phyloP scores from a whole-genome alignment of 2,113 vertebrate species.

The Nerophis ophidion region DNA sequence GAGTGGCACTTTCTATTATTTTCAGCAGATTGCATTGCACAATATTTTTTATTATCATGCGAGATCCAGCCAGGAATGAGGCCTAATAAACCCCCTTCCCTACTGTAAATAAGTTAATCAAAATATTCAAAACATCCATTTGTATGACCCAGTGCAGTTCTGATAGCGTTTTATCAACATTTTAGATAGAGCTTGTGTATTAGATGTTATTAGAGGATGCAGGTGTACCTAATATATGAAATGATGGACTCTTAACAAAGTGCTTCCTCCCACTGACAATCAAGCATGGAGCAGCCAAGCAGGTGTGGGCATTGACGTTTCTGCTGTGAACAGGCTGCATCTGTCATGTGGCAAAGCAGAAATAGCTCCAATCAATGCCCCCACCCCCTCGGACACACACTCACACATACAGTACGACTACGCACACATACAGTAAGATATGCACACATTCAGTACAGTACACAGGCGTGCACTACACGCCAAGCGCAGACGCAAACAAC shows the following conservation, averaged over 20 bases:
- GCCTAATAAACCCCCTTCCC: too few species aligned
- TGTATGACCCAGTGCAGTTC: neutral
- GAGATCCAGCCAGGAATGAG: too few species aligned
- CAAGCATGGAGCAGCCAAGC: constrained; percentile 62
- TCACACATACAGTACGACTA: constrained; percentile 27
- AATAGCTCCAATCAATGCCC: constrained; percentile 75
- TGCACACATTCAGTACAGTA: constrained; percentile 4
- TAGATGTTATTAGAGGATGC: neutral
- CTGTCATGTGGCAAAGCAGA: constrained; percentile 75
- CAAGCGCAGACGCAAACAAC: constrained; percentile 40
- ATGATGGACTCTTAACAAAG: neutral
- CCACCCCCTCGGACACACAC: constrained; percentile 54
- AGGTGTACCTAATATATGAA: neutral
- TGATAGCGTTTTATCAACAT: neutral
- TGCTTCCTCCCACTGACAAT: neutral
- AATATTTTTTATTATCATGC: too few species aligned
- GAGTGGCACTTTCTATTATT: too few species aligned
- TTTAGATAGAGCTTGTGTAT: neutral
- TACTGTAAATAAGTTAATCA: too few species aligned
- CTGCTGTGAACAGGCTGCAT: constrained; percentile 72
- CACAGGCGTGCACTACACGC: constrained; percentile 23
- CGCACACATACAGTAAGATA: constrained; percentile 8
- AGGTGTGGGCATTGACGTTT: constrained; percentile 73
- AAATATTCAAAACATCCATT: neutral
- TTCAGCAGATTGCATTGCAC: too few species aligned